Evolutionary conservation across 2,797 vertebrate genomes (phyloP).

Genomic region (Xenentodon cancila): DNA sequence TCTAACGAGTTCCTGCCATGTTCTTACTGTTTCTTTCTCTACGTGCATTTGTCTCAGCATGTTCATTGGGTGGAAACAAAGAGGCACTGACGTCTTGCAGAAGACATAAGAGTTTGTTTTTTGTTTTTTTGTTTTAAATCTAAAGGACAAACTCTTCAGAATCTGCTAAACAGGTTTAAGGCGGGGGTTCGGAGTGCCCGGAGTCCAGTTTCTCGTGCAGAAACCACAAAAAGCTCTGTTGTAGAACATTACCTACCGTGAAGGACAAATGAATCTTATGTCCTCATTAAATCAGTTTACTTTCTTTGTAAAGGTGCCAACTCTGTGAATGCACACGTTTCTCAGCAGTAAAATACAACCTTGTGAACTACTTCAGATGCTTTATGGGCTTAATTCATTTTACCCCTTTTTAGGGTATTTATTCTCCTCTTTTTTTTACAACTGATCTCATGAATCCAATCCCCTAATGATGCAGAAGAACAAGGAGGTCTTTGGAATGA

Average conservation of each 20-base stretch:
- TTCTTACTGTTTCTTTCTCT: too few species aligned
- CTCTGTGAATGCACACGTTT: constrained; percentile 3
- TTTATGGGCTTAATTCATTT: constrained; percentile 13
- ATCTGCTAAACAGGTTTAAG: constrained; percentile 31
- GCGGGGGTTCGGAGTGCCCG: constrained; percentile 10
- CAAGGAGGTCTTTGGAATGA: constrained; percentile 43
- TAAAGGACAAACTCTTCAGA: constrained; percentile 53
- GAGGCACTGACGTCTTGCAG: constrained; percentile 28
- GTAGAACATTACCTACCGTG: constrained; percentile 9
- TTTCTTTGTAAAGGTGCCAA: constrained; percentile 5
- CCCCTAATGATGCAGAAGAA: constrained; percentile 35
- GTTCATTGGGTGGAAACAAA: not conserved
- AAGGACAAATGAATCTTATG: constrained; percentile 2
- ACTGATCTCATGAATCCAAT: constrained; percentile 12
- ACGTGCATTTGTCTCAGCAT: constrained; percentile 6
- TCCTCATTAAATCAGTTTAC: constrained; percentile 10
- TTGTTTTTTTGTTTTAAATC: constrained; percentile 16
- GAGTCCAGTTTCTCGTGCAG: constrained; percentile 19
- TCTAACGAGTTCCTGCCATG: constrained; percentile 3
- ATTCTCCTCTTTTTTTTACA: constrained; percentile 18
- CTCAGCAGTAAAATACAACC: constrained; percentile 3
- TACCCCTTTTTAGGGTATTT: constrained; percentile 4
- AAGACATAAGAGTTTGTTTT: constrained; percentile 18
- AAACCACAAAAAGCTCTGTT: constrained; percentile 12
- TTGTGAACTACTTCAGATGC: constrained; percentile 19